Evolutionary conservation across 2,888 invertebrate genomes (phyloP).

Genomic region (Allygus modestus): DNA sequence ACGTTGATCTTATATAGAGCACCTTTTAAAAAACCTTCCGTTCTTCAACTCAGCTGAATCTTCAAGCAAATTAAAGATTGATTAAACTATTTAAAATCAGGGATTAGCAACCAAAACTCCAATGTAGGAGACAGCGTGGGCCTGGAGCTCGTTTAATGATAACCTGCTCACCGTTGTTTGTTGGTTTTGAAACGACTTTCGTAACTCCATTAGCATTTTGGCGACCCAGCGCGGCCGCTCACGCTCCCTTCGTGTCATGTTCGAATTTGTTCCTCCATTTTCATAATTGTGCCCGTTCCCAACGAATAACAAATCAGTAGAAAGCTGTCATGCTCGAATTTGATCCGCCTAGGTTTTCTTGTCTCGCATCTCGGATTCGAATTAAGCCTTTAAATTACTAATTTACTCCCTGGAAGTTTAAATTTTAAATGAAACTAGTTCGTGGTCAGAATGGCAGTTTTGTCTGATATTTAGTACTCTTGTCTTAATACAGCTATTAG

Average conservation of each 20-base stretch:
- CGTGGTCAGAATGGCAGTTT: too few species aligned
- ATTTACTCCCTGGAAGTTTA: not conserved
- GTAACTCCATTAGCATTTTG: slow-evolving; percentile 33
- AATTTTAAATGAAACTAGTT: not conserved
- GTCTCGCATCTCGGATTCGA: not conserved
- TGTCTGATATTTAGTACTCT: too few species aligned
- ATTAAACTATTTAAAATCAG: not conserved
- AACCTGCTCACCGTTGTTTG: slow-evolving; percentile 31
- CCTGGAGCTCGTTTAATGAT: not conserved
- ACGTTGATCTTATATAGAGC: too few species aligned
- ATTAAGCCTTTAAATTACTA: slow-evolving; percentile 14
- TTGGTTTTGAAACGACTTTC: slow-evolving; percentile 38
- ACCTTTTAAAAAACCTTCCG: too few species aligned
- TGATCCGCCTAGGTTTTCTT: slow-evolving; percentile 17
- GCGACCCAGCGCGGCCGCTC: not conserved
- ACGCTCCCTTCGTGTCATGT: slow-evolving; percentile 37
- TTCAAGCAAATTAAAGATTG: not conserved
- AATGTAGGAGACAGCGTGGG: not conserved
- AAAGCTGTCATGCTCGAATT: slow-evolving; percentile 2
- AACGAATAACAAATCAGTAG: slow-evolving; percentile 43
- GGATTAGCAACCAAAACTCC: not conserved
- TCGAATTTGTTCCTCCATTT: slow-evolving; percentile 41
- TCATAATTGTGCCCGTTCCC: slow-evolving; percentile 43
- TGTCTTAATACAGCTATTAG: too few species aligned
- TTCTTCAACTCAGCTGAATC: too few species aligned